A percentile compares a stretch with the other conserved stretches of the same genome.
Conservation (phyloP, 2,113 vertebrate species). For the Chloropsis hardwickii region DNA sequence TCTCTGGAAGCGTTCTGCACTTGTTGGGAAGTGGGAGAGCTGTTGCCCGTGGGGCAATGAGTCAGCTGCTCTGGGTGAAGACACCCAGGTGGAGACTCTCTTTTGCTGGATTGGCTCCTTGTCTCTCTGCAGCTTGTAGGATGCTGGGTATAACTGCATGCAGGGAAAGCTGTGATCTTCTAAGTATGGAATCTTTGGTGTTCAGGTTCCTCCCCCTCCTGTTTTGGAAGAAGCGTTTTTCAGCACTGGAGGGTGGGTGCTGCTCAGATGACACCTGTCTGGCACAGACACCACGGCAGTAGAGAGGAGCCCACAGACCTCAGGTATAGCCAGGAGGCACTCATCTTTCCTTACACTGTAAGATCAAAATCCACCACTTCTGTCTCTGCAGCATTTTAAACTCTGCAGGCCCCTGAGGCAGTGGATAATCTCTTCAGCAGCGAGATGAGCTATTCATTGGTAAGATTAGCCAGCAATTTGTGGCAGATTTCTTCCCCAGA, state of each 20-base stretch:
- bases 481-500: background rate
- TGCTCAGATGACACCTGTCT: background rate
- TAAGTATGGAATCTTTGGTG: background rate
- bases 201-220: background rate
- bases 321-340: background rate
- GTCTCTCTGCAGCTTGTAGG: background rate
- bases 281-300: accelerated
- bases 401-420: background rate
- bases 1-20: background rate
- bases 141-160: background rate
- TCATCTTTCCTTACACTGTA: background rate
- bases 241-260: accelerated
- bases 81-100: background rate
- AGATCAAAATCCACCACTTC: background rate
- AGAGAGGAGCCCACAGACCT: background rate
- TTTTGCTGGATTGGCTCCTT: background rate
- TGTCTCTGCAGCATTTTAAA: background rate
- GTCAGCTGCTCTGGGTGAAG: background rate
- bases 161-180: background rate
- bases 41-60: accelerated
- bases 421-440: background rate
- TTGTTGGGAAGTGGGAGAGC: background rate
- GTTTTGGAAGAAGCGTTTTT: background rate
- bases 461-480: background rate
- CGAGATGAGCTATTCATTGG: background rate